Conservation (phyloP, 2,113 vertebrate genomes). For the Bos taurus region ARS-UCD2.0 NC_037345.1:56161001-56161500, state of each 20-base stretch:
- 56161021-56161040: accelerated
- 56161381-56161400: constrained; percentile 82
- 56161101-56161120: constrained; percentile 94
- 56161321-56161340: accelerated
- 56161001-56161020: accelerated
- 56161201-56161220: constrained; percentile 94
- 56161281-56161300: constrained; percentile 93
- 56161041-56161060: neutral
- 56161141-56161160: constrained; percentile 96
- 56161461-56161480: constrained; percentile 93
- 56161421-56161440: constrained; percentile 93
- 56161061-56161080: constrained; percentile 88
- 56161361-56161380: accelerated
- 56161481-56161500: constrained; percentile 88
- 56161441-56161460: constrained; percentile 93
- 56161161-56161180: constrained; percentile 95
- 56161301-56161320: constrained; percentile 53
- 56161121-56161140: constrained; percentile 90
- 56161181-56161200: constrained; percentile 94
- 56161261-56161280: constrained; percentile 95
- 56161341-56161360: accelerated
- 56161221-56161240: constrained; percentile 92
- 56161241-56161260: constrained; percentile 94
- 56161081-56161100: constrained; percentile 95
- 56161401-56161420: constrained; percentile 96